phyloP scores from a whole-genome alignment of 2,888 invertebrate genomes.

The Drosophila prostipennis region DNA sequence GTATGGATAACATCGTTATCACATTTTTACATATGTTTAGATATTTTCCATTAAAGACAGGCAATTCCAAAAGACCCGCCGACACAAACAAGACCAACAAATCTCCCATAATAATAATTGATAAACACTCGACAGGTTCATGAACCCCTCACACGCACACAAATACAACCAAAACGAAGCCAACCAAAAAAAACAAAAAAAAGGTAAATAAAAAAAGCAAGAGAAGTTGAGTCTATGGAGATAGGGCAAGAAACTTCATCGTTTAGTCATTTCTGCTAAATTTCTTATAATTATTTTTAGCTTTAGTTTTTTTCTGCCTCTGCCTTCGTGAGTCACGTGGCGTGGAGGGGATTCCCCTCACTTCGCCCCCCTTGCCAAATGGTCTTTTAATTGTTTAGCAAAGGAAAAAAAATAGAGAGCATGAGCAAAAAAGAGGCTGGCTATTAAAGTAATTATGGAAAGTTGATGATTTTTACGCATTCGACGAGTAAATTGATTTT shows the following conservation, averaged over 20 bases:
- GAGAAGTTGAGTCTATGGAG: neutral
- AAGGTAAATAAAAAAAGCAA: conserved; percentile 17
- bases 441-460: conserved; percentile 38
- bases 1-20: no score
- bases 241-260: conserved; percentile 25
- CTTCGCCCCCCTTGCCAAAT: conserved; percentile 34
- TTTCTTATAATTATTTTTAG: conserved; percentile 58
- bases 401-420: neutral
- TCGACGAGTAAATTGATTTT: conserved; percentile 44
- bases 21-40: no score
- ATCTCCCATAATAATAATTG: conserved; percentile 49
- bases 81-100: conserved; percentile 23
- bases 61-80: conserved; percentile 16
- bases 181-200: conserved; percentile 19
- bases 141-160: conserved; percentile 44
- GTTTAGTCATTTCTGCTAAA: conserved; percentile 38
- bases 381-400: conserved; percentile 47
- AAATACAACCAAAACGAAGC: conserved; percentile 10
- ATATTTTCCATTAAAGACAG: neutral
- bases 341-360: conserved; percentile 34
- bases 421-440: conserved; percentile 7
- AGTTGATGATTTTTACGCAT: conserved; percentile 35
- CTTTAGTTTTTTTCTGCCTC: conserved; percentile 22
- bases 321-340: conserved; percentile 19
- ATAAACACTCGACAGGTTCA: conserved; percentile 60